Percentiles rank a stretch among this genome's conserved stretches.
phyloP scores from a whole-genome alignment of 2,113 vertebrate genomes.

The Gnathonemus echidnorhynchus region DNA sequence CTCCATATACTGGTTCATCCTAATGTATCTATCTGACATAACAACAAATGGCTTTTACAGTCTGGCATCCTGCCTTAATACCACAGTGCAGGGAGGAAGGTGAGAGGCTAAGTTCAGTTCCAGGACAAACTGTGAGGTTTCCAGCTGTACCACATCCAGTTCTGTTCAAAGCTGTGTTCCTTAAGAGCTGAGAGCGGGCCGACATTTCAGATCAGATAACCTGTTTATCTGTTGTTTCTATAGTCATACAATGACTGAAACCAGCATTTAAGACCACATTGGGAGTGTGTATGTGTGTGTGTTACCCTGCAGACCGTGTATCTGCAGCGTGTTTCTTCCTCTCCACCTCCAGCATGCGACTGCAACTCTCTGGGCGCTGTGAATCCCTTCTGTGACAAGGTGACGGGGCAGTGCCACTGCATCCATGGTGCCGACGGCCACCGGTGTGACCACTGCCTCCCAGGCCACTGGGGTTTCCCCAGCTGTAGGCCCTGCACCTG shows the following conservation, averaged over 20 bases:
- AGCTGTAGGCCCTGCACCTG: slow-evolving; percentile 80
- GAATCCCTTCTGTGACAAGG: slow-evolving; percentile 66
- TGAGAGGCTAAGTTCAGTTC: not conserved
- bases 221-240: not conserved
- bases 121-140: not conserved
- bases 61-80: not conserved
- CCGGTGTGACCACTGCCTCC: slow-evolving; percentile 82
- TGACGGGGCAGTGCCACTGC: slow-evolving; percentile 83
- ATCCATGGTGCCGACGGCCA: slow-evolving; percentile 69
- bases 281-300: not conserved
- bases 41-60: not conserved
- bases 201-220: not conserved
- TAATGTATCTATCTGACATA: not conserved
- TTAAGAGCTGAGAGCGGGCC: not conserved
- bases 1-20: not conserved
- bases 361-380: slow-evolving; percentile 78
- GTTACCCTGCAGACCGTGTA: not conserved
- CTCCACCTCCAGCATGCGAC: slow-evolving; percentile 64
- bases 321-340: not conserved
- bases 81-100: not conserved
- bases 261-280: not conserved
- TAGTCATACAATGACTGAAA: not conserved
- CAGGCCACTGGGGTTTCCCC: slow-evolving; percentile 88
- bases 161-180: not conserved
- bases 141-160: not conserved